phyloP scores from a whole-genome alignment of 1,140 invertebrate genomes.

The Akabosia matsudoensis region DNA sequence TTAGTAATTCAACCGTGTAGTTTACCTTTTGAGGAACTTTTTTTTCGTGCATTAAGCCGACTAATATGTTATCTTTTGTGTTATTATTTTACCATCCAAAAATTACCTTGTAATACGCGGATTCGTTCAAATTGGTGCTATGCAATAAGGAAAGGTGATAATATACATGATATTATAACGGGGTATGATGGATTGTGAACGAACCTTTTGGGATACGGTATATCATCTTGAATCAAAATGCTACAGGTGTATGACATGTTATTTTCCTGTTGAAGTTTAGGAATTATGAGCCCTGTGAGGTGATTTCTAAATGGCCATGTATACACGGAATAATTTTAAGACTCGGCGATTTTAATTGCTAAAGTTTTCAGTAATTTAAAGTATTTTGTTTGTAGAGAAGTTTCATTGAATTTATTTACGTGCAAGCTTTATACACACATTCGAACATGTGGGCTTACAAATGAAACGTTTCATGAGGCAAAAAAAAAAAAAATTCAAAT shows the following conservation, averaged over 20 bases:
- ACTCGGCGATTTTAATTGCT: too few species aligned
- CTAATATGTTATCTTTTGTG: constrained; percentile 25
- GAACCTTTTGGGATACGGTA: background rate
- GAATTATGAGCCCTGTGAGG: background rate
- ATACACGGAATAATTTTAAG: background rate
- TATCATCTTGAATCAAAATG: background rate
- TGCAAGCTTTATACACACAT: too few species aligned
- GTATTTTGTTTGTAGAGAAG: too few species aligned
- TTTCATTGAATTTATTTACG: too few species aligned
- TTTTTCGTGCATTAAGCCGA: constrained; percentile 18
- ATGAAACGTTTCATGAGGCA: background rate
- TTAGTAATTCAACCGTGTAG: constrained; percentile 44
- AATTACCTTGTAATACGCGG: background rate
- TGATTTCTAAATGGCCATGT: too few species aligned
- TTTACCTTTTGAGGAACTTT: constrained; percentile 33
- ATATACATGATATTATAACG: background rate
- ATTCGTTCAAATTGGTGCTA: background rate
- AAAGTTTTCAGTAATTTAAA: too few species aligned
- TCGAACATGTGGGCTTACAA: background rate
- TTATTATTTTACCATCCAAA: constrained; percentile 6
- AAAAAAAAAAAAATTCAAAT: background rate
- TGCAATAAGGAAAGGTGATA: background rate
- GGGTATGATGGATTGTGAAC: background rate
- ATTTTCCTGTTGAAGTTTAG: background rate
- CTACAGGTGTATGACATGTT: background rate